Base-by-base conservation (phyloP, 2,888 invertebrate species). In the Saturnia pavonia region DNA sequence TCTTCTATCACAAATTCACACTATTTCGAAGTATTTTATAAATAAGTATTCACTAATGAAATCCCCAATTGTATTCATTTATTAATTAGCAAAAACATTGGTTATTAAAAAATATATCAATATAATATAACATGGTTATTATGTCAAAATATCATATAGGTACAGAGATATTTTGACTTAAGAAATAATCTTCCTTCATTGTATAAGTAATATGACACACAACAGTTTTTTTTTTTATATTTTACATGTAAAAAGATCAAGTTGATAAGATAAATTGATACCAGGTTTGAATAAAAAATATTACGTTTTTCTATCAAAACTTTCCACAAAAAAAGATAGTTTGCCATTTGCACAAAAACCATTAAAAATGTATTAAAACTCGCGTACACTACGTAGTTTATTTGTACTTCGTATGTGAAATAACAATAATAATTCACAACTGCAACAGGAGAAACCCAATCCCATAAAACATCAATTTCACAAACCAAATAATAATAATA, bases 1-100 rank as follows among this genome's bases (percentile, higher is more conserved):
- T 89, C 87, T 90, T 90, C 82, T 80, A 76, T 80, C 78, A 78
- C 83, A 80, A n/a, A n/a, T n/a, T n/a, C n/a, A 65, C 83, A 81
- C 81, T 76, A 69, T 77, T 77, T 78, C 80, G 75, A 75, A 76
- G 76, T 60, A 12, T 16, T 1, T 27, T 60, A 27, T 27, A 7
- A 22, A n/a, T 54, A 22, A 48, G 43, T 43, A 19, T 54, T 54
- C 1, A 7, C 14, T 27, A 14, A 27, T 25, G 12, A 60, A 60
- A 14, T 14, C 57, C 16, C 19, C 19, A 11, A 19, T 19, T 11
- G 48, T 34, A 6, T 34, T 34, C 2, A n/a, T n/a, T 34, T 34
- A 34, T 34, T 34, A 34, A 6, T 34, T 34, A 51, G n/a, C 1
- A 51, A 51, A 51, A 51, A n/a, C 6, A 51, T 51, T n/a, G n/a